These are phyloP conservation scores for Rhingia rostrata DNA, from an alignment of 2,888 invertebrate species.

Conservation along the genomic window DNA sequence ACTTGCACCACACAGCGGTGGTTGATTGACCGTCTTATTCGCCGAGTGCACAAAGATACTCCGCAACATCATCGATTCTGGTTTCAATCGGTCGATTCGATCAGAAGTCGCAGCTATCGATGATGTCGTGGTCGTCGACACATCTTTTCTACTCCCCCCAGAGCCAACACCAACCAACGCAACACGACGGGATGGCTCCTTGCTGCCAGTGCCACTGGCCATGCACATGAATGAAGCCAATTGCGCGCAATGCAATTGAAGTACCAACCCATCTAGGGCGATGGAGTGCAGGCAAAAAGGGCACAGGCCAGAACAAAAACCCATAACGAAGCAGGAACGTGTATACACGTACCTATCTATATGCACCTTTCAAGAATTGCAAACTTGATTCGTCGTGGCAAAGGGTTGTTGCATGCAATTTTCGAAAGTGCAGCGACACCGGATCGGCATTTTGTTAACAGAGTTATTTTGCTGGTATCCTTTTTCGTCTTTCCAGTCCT, in stretches of 20 bases:
- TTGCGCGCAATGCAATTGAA: conserved; percentile 51
- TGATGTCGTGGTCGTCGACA: conserved; percentile 7
- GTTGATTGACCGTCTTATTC: conserved; percentile 65
- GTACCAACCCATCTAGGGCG: conserved; percentile 3
- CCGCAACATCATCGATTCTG: conserved; percentile 54
- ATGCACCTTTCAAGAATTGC: neutral
- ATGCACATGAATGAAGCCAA: conserved; percentile 57
- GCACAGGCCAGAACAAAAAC: conserved; percentile 44
- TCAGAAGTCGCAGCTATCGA: conserved; percentile 42
- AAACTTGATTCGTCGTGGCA: conserved; percentile 34
- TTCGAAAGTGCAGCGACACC: conserved; percentile 55
- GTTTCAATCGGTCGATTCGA: conserved; percentile 39
- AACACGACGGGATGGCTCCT: no score
- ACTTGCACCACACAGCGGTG: conserved; percentile 10
- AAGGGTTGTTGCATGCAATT: conserved; percentile 37
- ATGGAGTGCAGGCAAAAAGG: conserved; percentile 11
- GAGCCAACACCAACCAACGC: neutral
- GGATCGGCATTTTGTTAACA: conserved; percentile 47
- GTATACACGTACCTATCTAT: neutral
- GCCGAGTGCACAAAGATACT: conserved; percentile 3
- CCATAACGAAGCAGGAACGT: conserved; percentile 47
- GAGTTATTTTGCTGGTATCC: conserved; percentile 31
- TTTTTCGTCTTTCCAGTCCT: neutral
- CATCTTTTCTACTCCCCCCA: neutral
- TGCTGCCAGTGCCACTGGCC: conserved; percentile 12